Base-by-base conservation (phyloP, 2,888 invertebrate species). In the Mythimna ferrago region DNA sequence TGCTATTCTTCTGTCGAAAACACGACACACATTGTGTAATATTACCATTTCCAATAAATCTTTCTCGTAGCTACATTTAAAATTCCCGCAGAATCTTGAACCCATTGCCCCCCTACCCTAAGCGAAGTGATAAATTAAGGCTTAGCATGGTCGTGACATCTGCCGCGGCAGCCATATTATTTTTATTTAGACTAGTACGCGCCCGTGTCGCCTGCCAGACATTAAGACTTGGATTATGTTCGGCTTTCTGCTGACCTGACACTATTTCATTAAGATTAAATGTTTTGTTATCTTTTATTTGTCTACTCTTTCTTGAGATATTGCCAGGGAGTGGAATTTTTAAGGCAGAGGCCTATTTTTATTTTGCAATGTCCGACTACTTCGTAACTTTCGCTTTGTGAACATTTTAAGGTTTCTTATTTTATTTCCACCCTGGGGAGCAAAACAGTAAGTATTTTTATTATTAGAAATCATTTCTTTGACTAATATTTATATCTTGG, bases 101-200 rank as follows among this genome's bases (percentile, higher is more conserved):
- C 66, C 1, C 19, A 58, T 53, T 57, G 78, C 61, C 69, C 64
- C 72, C 61, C 65, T 82, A 83, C 69, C 57, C 38, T 73, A 78
- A 73, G 75, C 66, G 74, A 73, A 75, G 86, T 88, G 88, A 89
- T 89, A 89, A 89, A 89, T 89, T 89, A 89, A 89, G 87, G 84
- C 89, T 88, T 83, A 88, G 83, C 65, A 68, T 85, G 88, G 62
- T 73, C 77, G 71, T 84, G 89, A 89, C 89, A 83, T 88, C 81
- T 83, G 84, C 67, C 78, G 70, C 69, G 80, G 76, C 64, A 71
- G 81, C 77, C 78, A 72, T 87, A 83, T 85, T 88, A 83, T 86
- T 88, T 84, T 84, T 84, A 84, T 87, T 86, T 85, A 79, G 67
- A 82, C 78, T 82, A 72, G 82, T 76, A 65, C 54, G 63, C 35